A percentile compares a stretch with the other conserved stretches of the same genome.
phyloP scores from a whole-genome alignment of 2,113 vertebrate genomes.

The Tricholaema leucomelas region DNA sequence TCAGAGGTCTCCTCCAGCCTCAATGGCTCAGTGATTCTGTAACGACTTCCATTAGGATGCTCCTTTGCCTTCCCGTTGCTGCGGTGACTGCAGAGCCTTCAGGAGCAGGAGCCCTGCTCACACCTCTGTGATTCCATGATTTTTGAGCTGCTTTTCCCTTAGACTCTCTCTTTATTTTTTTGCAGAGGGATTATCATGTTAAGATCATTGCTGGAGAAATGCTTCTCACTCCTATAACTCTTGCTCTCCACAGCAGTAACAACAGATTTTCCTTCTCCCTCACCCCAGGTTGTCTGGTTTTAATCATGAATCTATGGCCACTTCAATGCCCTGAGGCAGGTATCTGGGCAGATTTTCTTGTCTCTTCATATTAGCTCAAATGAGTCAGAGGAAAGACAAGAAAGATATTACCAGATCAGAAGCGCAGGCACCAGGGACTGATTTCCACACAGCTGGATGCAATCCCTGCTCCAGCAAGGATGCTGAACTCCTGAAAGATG shows the following conservation, averaged over 20 bases:
- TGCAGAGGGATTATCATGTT: neutral
- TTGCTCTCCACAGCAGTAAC: neutral
- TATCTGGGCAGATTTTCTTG: neutral
- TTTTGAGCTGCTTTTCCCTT: neutral
- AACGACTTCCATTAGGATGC: no score
- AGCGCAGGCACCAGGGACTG: neutral
- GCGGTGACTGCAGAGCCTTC: neutral
- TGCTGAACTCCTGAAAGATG: neutral
- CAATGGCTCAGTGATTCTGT: no score
- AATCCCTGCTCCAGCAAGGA: neutral
- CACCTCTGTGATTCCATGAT: neutral
- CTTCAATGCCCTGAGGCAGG: neutral
- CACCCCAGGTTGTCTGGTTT: neutral
- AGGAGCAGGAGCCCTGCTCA: no score
- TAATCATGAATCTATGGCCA: neutral
- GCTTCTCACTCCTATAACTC: neutral
- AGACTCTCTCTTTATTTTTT: neutral
- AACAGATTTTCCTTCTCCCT: neutral
- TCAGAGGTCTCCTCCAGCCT: no score
- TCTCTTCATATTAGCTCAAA: neutral
- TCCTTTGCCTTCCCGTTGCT: neutral
- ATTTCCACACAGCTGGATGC: neutral
- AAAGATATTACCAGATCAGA: neutral
- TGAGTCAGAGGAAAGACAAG: neutral
- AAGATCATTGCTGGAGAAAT: neutral